Evolutionary conservation across 1,140 invertebrate species (phyloP), one percentile per base, ranked within the genome.

Genomic region (Leptinotarsa defecta): DNA sequence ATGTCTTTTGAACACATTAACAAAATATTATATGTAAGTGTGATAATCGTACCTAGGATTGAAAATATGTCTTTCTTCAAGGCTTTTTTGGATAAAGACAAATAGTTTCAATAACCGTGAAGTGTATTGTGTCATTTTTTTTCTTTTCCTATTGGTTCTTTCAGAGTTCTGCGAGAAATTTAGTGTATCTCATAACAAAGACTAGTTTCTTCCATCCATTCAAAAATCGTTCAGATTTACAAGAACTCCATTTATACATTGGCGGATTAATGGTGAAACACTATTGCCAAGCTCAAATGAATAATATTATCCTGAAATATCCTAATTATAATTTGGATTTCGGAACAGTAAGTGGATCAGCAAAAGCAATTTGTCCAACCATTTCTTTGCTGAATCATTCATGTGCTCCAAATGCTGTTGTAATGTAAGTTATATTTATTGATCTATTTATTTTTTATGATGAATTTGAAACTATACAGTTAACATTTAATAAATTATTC

Each of bases 221-320:
- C 48, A 24, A 67, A 68, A 24, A 27, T 8, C n/a, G 24, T 24
- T 3, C 13, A 27, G 43, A 73, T 13, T 48, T 67, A 27, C 34
- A 68, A n/a, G 43, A 76, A 15, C 43, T 77, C 8, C 27, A 72
- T 13, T 64, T 49, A 34, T 75, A 73, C 24, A 43, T 79, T 19
- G 77, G 77, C 13, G 77, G 77, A 49, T n/a, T 79, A 19, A 57
- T 79, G 49, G 69, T 79, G n/a, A 74, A 74, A 63, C 77, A 79
- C 68, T 79, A 79, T 57, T 79, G 73, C 48, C 76, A 79, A 34
- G 75, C 77, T 67, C 69, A 77, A 70, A 65, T 75, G 11, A 74
- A 77, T 19, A 52, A 19, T 48, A 20, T 79, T 11, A 48, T 69
- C 8, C 15, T 79, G 2, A 71, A 48, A 48, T 77, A 48, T 70